Base-by-base conservation (phyloP, 1,140 invertebrate genomes). In the Calephelis virginiensis region DNA sequence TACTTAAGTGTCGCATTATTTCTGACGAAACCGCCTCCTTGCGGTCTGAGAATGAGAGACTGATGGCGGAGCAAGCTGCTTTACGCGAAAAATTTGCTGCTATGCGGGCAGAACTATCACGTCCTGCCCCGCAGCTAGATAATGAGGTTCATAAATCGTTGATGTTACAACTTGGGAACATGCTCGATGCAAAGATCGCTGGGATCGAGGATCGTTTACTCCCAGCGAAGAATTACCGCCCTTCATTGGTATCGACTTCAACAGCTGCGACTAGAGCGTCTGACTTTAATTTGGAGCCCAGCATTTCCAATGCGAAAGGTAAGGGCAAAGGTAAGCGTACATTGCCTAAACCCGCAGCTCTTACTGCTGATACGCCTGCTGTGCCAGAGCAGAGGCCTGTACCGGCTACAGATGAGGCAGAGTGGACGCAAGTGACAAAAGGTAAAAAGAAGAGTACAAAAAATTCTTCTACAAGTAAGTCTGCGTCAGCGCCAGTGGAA, bases 31-130 rank as follows among this genome's bases (percentile, higher is more conserved):
- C 67, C 6, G 12, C 38, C 0, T 68, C 61, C 9, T 37, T 68
- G 10, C 59, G 63, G 11, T 61, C 50, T 3, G 69, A 70, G 0
- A 73, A 73, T 40, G 49, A 12, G 2, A 63, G 56, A 0, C 40
- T 73, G 6, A 40, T 47, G 7, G 38, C n/a, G 0, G 50, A 68
- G 13, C 13, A 68, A 9, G 53, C 47, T 3, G 48, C 61, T 13
- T 61, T 71, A 2, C 12, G 60, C 38, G 2, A 53, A 46, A 10
- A 64, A 72, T n/a, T 11, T 66, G 13, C 13, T 7, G 48, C 14
- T 8, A n/a, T 50, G 66, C 8, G 37, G 59, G 11, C 47, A 13
- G 43, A 46, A 28, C n/a, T 48, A 12, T 11, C n/a, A 43, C 37
- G n/a, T 12, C 13, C 11, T 5, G 11, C 13, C 12, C 6, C 8